Percentiles rank a stretch among this genome's conserved stretches.
These are phyloP conservation scores for Saccostrea echinata DNA, from an alignment of 1,140 invertebrate genomes.

Conservation along the genomic window DNA sequence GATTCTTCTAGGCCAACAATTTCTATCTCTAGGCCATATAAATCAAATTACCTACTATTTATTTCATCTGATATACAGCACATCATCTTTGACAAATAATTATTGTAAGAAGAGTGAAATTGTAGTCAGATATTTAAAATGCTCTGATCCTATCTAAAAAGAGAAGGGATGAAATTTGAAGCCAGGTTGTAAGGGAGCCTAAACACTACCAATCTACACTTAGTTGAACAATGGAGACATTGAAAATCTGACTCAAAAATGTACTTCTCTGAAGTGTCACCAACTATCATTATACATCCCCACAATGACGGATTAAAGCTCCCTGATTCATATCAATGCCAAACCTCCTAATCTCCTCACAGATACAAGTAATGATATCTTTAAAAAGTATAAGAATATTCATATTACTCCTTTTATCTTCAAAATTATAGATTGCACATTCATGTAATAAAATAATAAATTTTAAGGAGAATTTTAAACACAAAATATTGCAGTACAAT, in stretches of 20 bases:
- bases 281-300: not conserved
- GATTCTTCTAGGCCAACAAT: not conserved
- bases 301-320: not conserved
- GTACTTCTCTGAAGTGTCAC: not conserved
- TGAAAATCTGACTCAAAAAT: not conserved
- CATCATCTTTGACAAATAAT: not conserved
- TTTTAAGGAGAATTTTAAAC: too few relatives aligned
- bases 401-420: too few relatives aligned
- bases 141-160: constrained; percentile 6
- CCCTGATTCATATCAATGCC: not conserved
- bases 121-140: constrained; percentile 3
- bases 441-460: too few relatives aligned
- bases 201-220: not conserved
- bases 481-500: too few relatives aligned
- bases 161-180: constrained; percentile 16
- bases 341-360: not conserved
- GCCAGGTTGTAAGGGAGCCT: not conserved
- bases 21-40: not conserved
- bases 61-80: not conserved
- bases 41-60: constrained; percentile 32
- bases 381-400: not conserved
- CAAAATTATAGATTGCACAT: too few relatives aligned
- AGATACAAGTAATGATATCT: not conserved
- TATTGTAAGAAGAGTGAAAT: constrained; percentile 15
- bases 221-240: not conserved